Percentiles rank a stretch among this genome's conserved stretches.
Conservation (phyloP, 2,888 invertebrate genomes). For the Leptopilina syphax region DNA sequence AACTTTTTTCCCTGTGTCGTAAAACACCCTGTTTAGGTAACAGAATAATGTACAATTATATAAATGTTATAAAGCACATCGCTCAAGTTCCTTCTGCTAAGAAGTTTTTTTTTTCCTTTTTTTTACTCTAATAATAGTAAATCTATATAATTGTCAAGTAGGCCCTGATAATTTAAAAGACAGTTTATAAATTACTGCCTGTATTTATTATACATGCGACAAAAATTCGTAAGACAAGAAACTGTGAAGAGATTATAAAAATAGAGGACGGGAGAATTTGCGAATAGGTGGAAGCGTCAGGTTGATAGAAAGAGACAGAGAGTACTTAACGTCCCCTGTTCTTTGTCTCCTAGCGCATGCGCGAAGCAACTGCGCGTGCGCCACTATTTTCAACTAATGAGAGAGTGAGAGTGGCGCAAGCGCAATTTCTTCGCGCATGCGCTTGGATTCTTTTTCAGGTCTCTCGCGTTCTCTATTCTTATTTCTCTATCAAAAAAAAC, state of each 20-base stretch:
- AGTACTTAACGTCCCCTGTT: too few relatives aligned
- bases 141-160: slow-evolving; percentile 35
- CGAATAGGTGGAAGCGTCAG: too few relatives aligned
- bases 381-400: too few relatives aligned
- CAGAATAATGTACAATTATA: slow-evolving; percentile 30
- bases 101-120: background rate
- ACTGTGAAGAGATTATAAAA: too few relatives aligned
- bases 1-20: background rate
- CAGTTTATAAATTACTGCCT: background rate
- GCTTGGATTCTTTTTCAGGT: too few relatives aligned
- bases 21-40: slow-evolving; percentile 6
- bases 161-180: slow-evolving; percentile 35
- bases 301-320: too few relatives aligned
- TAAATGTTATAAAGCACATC: slow-evolving; percentile 31
- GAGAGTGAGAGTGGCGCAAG: too few relatives aligned
- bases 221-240: slow-evolving; percentile 15
- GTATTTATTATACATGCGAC: background rate
- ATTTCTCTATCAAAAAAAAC: background rate
- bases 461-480: too few relatives aligned
- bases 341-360: too few relatives aligned
- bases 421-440: too few relatives aligned
- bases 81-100: slow-evolving; percentile 23
- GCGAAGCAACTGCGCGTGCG: too few relatives aligned
- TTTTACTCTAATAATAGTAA: slow-evolving; percentile 26
- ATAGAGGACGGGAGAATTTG: too few relatives aligned